Base-by-base conservation (phyloP, 2,113 vertebrate genomes). In the Physeter macrocephalus region DNA sequence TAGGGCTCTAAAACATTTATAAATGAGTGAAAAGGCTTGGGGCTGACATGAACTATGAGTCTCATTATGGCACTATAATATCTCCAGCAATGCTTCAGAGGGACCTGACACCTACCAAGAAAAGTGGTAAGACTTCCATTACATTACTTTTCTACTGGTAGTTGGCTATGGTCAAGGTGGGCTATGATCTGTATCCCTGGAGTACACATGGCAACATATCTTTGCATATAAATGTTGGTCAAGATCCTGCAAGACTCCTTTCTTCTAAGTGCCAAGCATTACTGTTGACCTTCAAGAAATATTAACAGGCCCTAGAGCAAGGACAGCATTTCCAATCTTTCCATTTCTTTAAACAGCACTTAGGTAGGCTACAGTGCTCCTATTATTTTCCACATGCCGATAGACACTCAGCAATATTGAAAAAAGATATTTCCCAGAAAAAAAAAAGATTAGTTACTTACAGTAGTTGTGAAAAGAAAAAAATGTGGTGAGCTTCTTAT, bases 11-110 rank as follows among this genome's bases (percentile, higher is more conserved):
- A 98, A 97, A 97, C 87, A 96, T 97, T 98, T 97, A 98, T 97
- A 97, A 96, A 97, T 95, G 97, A 97, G 96, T 91, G 93, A 97
- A 98, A 97, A 96, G 54, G 54, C 96, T 93, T 27, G 39, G 17
- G 78, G 78, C 83, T 97, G 97, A 97, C 97, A 93, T 97, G 97
- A 97, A 96, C 96, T 96, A 97, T 97, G 97, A 96, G 95, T 93
- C 92, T 98, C 96, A 97, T 98, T 98, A 97, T 67, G 25, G 75
- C 17, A 81, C 88, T 97, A 88, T 96, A 96, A 96, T 98, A 96
- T 96, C 64, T 96, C 85, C 17, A 83, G 88, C 52, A 96, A 20
- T 88, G 90, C 95, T 84, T 97, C 75, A 90, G 52, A 94, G 77
- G 54, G 83, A 4, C 52, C 78, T 78, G 92, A 67, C 87, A 92